Percentiles rank a stretch among this genome's conserved stretches.
phyloP scores from a whole-genome alignment of 1,140 invertebrate genomes.

The Brachionus koreanus region DNA sequence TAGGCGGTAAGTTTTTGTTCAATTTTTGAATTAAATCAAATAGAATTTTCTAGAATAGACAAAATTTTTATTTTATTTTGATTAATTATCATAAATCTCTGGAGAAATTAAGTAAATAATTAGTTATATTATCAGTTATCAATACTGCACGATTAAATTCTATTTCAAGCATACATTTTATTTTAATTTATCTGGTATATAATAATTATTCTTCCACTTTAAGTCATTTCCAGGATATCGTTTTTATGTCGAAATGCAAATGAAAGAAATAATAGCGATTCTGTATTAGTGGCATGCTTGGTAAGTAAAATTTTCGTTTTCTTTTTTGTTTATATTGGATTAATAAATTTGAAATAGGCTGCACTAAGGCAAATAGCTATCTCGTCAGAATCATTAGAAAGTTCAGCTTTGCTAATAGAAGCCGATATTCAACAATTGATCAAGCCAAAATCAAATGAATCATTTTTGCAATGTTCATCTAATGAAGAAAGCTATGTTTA shows the following conservation, averaged over 20 bases:
- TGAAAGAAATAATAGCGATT: slow-evolving; percentile 70
- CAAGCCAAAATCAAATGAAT: slow-evolving; percentile 66
- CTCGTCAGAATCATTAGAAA: slow-evolving; percentile 62
- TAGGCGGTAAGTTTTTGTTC: slow-evolving; percentile 63
- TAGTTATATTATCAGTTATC: not conserved
- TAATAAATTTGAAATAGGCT: slow-evolving; percentile 60
- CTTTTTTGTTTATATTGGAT: not conserved
- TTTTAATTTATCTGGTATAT: slow-evolving; percentile 4
- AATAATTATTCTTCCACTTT: slow-evolving; percentile 4
- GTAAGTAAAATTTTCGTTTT: slow-evolving; percentile 61
- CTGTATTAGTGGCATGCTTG: slow-evolving; percentile 69
- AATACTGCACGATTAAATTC: not conserved
- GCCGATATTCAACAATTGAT: slow-evolving; percentile 64
- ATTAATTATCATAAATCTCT: not conserved
- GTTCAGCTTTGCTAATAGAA: slow-evolving; percentile 59
- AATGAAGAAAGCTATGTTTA: slow-evolving; percentile 66
- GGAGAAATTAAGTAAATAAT: not conserved
- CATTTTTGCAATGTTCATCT: slow-evolving; percentile 68
- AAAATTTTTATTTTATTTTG: not conserved
- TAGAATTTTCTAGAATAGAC: not conserved
- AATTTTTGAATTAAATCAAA: not conserved
- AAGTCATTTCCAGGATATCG: slow-evolving; percentile 63
- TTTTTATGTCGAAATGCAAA: slow-evolving; percentile 67
- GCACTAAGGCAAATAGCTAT: slow-evolving; percentile 66
- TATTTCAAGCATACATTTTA: slow-evolving; percentile 10